Percentiles rank a stretch among this genome's conserved stretches.
These are phyloP conservation scores for Choristoneura fumiferana DNA, from an alignment of 1,140 invertebrate species.

Conservation along the genomic window DNA sequence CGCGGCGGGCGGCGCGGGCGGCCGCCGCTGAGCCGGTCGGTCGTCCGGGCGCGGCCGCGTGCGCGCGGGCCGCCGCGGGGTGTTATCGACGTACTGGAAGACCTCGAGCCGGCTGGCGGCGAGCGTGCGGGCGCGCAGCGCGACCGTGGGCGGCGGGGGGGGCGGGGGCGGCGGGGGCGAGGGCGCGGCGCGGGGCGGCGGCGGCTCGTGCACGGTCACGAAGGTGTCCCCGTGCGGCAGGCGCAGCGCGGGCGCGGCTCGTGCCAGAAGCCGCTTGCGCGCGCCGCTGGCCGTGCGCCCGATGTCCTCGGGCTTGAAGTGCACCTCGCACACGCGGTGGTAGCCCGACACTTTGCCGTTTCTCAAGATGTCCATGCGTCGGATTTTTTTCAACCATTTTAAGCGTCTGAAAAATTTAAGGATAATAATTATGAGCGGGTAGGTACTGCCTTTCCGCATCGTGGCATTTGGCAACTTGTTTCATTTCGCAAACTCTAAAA, in stretches of 20 bases:
- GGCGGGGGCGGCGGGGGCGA: no score
- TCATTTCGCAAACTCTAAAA: no score
- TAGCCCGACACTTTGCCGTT: not conserved
- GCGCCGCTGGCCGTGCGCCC: not conserved
- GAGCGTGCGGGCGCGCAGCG: no score
- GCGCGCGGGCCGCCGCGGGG: no score
- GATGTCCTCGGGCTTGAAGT: not conserved
- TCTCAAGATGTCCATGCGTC: not conserved
- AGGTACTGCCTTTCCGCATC: no score
- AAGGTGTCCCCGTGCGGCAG: not conserved
- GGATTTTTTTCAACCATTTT: not conserved
- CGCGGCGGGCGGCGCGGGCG: not conserved
- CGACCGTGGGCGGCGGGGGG: no score
- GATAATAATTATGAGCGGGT: no score
- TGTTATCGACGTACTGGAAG: not conserved
- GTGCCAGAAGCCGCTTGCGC: not conserved
- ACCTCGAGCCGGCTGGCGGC: not conserved
- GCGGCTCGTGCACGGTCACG: not conserved
- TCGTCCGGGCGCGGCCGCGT: not conserved
- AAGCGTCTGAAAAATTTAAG: no score
- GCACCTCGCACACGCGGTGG: slow-evolving; percentile 10
- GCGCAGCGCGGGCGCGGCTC: not conserved
- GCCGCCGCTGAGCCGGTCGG: not conserved
- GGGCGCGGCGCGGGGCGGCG: no score
- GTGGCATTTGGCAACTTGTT: no score